Evolutionary conservation across 2,888 invertebrate genomes (phyloP).

Genomic region (Mamestra brassicae): DNA sequence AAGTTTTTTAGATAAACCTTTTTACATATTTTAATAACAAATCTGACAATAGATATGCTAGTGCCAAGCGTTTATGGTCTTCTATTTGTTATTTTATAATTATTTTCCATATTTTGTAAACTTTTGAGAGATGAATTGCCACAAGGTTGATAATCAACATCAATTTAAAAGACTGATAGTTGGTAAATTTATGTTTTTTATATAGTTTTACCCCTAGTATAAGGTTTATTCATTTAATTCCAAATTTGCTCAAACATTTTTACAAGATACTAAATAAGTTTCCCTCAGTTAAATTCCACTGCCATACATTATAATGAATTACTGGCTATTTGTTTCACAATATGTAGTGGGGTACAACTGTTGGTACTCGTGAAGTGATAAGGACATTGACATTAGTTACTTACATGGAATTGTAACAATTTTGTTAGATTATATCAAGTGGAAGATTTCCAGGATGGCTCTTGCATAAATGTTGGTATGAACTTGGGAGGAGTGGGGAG

Average conservation of each 20-base stretch:
- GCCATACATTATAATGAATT: constrained; percentile 66
- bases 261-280: constrained; percentile 76
- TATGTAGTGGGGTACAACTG: constrained; percentile 43
- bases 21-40: constrained; percentile 66
- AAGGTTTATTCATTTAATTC: constrained; percentile 88
- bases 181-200: constrained; percentile 88
- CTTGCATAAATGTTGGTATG: constrained; percentile 27
- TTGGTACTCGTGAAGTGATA: constrained; percentile 48
- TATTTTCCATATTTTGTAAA: constrained; percentile 83
- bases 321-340: constrained; percentile 44
- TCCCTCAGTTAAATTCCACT: constrained; percentile 80
- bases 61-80: constrained; percentile 67
- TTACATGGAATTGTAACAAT: constrained; percentile 59
- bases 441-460: constrained; percentile 22
- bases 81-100: constrained; percentile 56
- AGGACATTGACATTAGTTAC: constrained; percentile 48
- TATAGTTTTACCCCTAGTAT: constrained; percentile 90
- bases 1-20: constrained; percentile 54
- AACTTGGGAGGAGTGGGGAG: constrained; percentile 12
- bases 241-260: constrained; percentile 89
- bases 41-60: constrained; percentile 83
- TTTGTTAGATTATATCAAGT: constrained; percentile 43
- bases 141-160: constrained; percentile 90
- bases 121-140: constrained; percentile 89
- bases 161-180: constrained; percentile 92